phyloP scores from a whole-genome alignment of 2,113 vertebrate species.

The Sminthopsis crassicaudata region DNA sequence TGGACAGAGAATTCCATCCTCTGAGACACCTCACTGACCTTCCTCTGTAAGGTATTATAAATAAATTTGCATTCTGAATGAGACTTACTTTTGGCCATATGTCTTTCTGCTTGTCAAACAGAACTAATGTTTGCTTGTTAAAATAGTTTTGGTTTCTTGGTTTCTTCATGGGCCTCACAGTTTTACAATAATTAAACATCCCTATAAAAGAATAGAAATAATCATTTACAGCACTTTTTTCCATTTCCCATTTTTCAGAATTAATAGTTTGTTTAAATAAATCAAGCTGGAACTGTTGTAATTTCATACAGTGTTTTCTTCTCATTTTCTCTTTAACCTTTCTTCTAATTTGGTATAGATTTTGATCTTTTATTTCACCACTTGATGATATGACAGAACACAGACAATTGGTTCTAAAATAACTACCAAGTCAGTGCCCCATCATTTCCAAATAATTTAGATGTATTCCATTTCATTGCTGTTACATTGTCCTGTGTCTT shows the following conservation, averaged over 20 bases:
- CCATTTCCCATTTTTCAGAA: background rate
- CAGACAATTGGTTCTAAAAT: background rate
- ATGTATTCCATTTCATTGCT: background rate
- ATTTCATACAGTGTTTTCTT: background rate
- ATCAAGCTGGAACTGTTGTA: background rate
- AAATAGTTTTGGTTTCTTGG: background rate
- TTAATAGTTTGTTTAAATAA: background rate
- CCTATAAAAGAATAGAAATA: background rate
- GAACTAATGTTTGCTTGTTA: no score
- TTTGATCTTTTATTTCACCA: background rate
- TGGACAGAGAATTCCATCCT: no score
- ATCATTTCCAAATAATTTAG: background rate
- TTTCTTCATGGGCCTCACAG: background rate
- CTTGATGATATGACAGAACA: background rate
- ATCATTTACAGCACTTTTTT: background rate
- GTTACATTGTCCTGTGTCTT: background rate
- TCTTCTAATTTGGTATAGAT: no score
- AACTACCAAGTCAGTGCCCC: background rate
- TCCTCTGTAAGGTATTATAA: background rate
- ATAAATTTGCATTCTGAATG: background rate
- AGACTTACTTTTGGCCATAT: background rate
- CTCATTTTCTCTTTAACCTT: background rate
- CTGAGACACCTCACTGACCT: no score
- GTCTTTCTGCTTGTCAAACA: no score
- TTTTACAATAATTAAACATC: background rate